Evolutionary conservation across 2,113 vertebrate genomes (phyloP).

Genomic region (Vidua macroura): DNA sequence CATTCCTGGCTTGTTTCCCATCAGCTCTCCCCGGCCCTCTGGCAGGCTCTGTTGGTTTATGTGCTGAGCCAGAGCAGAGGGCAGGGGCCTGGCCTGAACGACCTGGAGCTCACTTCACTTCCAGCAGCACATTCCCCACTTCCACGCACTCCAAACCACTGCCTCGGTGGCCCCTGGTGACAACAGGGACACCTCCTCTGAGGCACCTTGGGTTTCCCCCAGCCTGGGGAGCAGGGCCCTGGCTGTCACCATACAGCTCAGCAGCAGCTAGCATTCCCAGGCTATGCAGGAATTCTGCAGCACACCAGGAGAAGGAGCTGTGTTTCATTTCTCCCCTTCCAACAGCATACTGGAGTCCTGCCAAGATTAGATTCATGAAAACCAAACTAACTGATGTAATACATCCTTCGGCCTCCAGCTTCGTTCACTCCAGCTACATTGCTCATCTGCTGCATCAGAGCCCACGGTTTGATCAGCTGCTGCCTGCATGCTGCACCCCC

Average conservation of each 20-base stretch:
- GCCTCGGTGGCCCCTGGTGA: neutral
- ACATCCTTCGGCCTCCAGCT: neutral
- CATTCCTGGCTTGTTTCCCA: neutral
- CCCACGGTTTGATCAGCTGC: neutral
- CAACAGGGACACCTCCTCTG: neutral
- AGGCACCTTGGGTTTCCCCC: neutral
- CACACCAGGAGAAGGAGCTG: slow-evolving; percentile 29
- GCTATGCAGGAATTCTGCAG: neutral
- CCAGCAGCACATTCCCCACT: neutral
- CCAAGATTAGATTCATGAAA: slow-evolving; percentile 26
- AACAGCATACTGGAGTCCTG: neutral
- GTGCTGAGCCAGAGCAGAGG: neutral
- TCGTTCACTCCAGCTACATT: neutral
- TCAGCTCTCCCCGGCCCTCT: neutral
- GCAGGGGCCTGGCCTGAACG: neutral
- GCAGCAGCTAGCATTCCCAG: neutral
- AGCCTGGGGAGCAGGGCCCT: neutral
- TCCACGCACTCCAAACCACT: neutral
- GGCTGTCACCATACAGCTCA: neutral
- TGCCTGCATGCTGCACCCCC: neutral
- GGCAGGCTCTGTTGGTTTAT: neutral
- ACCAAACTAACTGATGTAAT: neutral
- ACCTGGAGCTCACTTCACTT: neutral
- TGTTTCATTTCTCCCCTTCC: slow-evolving; percentile 16
- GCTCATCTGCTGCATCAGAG: neutral